Base-by-base conservation (phyloP, 2,113 vertebrate genomes). In the Corythoichthys haematopterus region DNA sequence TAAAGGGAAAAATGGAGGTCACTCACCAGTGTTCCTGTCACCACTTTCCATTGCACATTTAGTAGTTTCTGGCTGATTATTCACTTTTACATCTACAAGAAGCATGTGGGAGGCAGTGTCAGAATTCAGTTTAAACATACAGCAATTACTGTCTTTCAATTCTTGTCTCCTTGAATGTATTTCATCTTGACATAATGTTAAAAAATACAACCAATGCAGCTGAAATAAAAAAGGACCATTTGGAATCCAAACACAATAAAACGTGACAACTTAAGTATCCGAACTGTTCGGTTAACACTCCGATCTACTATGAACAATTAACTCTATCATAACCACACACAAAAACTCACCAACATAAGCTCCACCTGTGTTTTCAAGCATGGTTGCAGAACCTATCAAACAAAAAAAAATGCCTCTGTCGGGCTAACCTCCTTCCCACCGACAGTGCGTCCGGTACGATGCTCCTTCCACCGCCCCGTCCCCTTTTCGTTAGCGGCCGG, bases 81-180 rank as follows among this genome's bases (percentile, higher is more conserved):
- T 98, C 95, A 99, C 97, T 98, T 93, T 98, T 87, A 94, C 94
- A 93, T 99, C 97, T 99, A 90, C 74, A 93, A 90, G 57, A 89
- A 91, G 79, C 84, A 90, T 75, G 88, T 76, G 76, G 80, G 82
- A 92, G 75, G 84, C 90, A 86, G 40, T 85, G 71, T 80, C 72
- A 82, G 72, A 68, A 75, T 47, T 45, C 35, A 56, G 60, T 57
- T 47, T 37, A 13, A 57, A 36, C 28, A 20, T 20, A 56, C 1
- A 8, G 28, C 48, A 67, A 63, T 59, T 61, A 68, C 3, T 14
- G 12, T 16, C 35, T 53, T 40, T 58, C 14, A 15, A 4, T 57
- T 3, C 48, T 47, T 6, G 35, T 65, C 52, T 57, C 40, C 47
- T 28, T 11, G 6, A 61, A 8, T 53, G 28, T 13, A 55, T 53